These are phyloP conservation scores for Polyergus mexicanus DNA, from an alignment of 1,140 invertebrate genomes.

Conservation along the genomic window DNA sequence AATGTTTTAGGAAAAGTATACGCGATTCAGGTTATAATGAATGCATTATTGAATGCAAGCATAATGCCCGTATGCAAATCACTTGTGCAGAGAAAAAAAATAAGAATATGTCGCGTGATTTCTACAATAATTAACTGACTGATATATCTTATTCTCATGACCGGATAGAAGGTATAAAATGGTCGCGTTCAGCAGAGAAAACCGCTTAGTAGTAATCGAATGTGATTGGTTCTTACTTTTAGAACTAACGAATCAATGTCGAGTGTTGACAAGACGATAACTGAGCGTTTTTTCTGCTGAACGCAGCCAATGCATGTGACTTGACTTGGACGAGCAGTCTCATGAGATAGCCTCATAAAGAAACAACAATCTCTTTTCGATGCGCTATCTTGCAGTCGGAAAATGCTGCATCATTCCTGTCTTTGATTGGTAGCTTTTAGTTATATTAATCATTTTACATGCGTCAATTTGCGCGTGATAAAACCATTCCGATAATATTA, in stretches of 20 bases:
- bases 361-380: not conserved
- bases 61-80: not conserved
- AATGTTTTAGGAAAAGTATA: not conserved
- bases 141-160: too few relatives aligned
- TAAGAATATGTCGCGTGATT: not conserved
- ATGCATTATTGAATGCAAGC: not conserved
- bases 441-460: not conserved
- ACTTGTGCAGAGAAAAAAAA: not conserved
- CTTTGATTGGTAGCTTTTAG: not conserved
- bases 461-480: not conserved
- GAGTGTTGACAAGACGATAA: too few relatives aligned
- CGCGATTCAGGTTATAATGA: not conserved
- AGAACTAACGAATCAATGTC: too few relatives aligned
- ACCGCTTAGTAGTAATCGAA: too few relatives aligned
- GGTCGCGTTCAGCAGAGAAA: too few relatives aligned
- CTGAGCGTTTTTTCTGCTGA: too few relatives aligned
- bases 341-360: not conserved
- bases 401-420: not conserved
- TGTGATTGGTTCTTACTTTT: too few relatives aligned
- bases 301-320: not conserved
- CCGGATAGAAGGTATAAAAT: constrained; percentile 23
- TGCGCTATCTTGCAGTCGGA: not conserved
- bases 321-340: not conserved
- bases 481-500: not conserved
- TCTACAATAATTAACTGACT: not conserved